Base-by-base conservation (phyloP, 1,140 invertebrate genomes). In the Trachymyrmex cornetzi region DNA sequence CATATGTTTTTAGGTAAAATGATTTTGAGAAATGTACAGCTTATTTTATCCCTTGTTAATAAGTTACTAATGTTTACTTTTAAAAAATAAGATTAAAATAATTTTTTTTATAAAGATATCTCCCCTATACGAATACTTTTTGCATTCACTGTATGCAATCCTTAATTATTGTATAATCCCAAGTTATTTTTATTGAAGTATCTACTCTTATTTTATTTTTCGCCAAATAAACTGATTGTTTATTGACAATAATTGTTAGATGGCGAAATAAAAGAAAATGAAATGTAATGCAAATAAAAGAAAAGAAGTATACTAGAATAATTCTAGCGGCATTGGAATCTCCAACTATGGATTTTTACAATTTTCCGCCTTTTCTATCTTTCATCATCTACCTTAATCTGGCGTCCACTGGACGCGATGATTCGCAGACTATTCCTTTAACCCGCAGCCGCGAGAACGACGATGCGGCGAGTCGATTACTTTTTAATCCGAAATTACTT, bases 401-500 rank as follows among this genome's bases (percentile, higher is more conserved):
- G 61, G 57, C 69, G 69, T 71, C 48, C 30, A 34, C 72, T 7
- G 50, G 30, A 63, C 66, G 48, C 66, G 48, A 59, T 48, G 34
- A 72, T 77, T 71, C 30, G 66, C 30, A 48, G 67, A 71, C 19
- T 57, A 48, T 79, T 74, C 77, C 44, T 66, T 71, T 88, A 85
- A 85, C 72, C 38, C 44, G 48, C 34, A 38, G 30, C 53, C 44
- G 55, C 50, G 22, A 67, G 79, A 57, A 71, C 44, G 53, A 48
- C 72, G 66, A 72, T 27, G 74, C 59, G 22, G 38, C 64, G 38
- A 57, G 67, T 88, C 87, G 82, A 86, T 88, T 88, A 86, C 75
- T 88, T 91, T 91, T 89, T 89, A 91, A 90, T 90, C 89, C 90
- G 85, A 89, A 90, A 89, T 90, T 90, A 90, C 74, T 91, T 86